Conservation (phyloP, 2,797 vertebrate genomes). For the Gambelia wislizenii region DNA sequence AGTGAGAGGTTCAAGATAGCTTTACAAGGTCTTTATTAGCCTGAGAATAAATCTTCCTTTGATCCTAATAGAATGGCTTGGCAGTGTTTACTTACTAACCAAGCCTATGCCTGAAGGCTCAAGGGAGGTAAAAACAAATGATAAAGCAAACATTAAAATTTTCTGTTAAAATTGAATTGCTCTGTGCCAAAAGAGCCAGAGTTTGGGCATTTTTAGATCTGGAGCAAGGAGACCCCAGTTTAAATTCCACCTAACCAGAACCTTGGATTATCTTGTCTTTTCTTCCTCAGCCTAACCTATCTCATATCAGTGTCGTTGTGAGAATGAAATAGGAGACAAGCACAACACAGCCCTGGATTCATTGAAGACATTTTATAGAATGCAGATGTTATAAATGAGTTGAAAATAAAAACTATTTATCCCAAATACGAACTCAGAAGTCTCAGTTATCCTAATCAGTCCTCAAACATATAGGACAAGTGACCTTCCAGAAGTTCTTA, state of each 20-base stretch:
- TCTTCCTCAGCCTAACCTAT: too few species aligned
- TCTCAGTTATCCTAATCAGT: too few species aligned
- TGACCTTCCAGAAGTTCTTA: too few species aligned
- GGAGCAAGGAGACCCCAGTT: too few species aligned
- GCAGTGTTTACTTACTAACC: neutral
- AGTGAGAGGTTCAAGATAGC: neutral
- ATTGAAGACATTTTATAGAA: neutral
- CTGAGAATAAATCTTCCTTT: slow-evolving; percentile 18
- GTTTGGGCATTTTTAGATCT: too few species aligned
- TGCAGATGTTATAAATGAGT: neutral
- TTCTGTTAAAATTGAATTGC: neutral
- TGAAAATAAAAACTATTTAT: neutral
- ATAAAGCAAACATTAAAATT: neutral
- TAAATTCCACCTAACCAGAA: neutral
- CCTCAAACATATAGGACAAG: too few species aligned
- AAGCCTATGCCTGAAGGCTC: too few species aligned
- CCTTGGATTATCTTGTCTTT: neutral
- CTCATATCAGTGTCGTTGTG: too few species aligned
- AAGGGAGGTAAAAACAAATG: neutral
- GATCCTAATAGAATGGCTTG: neutral
- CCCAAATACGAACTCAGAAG: too few species aligned
- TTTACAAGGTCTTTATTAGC: slow-evolving; percentile 36
- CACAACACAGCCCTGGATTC: neutral
- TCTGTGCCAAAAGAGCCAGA: neutral
- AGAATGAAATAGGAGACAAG: neutral